These are phyloP conservation scores for Eretmochelys imbricata DNA, from an alignment of 2,113 vertebrate genomes.

Conservation along the genomic window DNA sequence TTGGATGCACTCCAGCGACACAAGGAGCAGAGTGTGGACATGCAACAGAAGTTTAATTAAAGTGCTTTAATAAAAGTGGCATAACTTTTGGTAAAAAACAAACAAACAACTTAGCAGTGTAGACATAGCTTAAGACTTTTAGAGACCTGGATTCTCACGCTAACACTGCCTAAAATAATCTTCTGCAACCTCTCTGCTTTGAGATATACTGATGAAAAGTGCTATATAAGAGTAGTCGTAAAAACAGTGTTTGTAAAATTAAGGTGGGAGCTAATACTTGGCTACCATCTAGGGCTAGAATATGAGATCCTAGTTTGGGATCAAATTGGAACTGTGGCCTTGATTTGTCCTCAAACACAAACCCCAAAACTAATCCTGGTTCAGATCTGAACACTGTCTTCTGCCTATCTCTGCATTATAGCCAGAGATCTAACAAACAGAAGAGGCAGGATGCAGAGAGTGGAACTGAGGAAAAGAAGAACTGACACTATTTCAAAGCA, in stretches of 20 bases:
- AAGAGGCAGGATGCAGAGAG: not conserved
- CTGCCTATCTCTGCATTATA: not conserved
- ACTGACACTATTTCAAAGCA: not conserved
- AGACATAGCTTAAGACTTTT: not conserved
- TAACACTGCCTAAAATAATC: not conserved
- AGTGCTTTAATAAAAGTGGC: too few species aligned
- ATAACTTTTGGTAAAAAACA: too few species aligned
- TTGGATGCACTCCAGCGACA: too few species aligned
- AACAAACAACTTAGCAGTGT: too few species aligned
- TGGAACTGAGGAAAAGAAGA: not conserved
- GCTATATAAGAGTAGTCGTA: too few species aligned
- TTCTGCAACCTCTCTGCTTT: not conserved
- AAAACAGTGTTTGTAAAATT: not conserved
- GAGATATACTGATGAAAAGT: too few species aligned
- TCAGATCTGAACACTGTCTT: not conserved
- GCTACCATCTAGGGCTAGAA: not conserved
- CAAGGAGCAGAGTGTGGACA: too few species aligned
- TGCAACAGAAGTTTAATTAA: too few species aligned
- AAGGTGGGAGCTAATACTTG: not conserved
- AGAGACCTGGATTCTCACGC: not conserved
- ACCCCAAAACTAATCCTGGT: not conserved
- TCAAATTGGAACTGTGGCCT: not conserved
- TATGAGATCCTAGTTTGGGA: not conserved
- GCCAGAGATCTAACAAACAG: not conserved
- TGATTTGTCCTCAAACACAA: not conserved